Percentiles rank a stretch among this genome's conserved stretches.
Evolutionary conservation across 2,113 vertebrate species (phyloP).

Genomic region (Pelvicachromis taeniatus): DNA sequence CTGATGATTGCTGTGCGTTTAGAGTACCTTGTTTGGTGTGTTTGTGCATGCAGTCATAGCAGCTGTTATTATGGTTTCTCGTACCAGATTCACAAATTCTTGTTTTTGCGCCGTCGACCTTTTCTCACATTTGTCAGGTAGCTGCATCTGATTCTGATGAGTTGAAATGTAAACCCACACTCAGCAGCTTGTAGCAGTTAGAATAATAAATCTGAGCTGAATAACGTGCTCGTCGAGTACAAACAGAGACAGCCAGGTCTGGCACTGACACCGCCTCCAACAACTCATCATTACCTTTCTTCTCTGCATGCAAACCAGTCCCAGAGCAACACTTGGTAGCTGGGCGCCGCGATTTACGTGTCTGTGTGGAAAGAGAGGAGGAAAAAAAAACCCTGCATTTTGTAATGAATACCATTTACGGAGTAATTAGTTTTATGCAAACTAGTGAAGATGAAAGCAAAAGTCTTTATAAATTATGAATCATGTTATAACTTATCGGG

Average conservation of each 20-base stretch:
- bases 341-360: constrained; percentile 29
- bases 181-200: constrained; percentile 13
- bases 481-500: constrained; percentile 92
- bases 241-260: constrained; percentile 42
- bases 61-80: background rate
- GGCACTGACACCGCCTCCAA: constrained; percentile 43
- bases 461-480: constrained; percentile 99
- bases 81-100: background rate
- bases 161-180: background rate
- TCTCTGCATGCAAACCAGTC: constrained; percentile 52
- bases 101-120: background rate
- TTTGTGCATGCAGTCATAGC: background rate
- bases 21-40: background rate
- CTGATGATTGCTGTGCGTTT: background rate
- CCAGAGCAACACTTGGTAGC: constrained; percentile 36
- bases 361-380: constrained; percentile 8
- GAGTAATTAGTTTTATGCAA: constrained; percentile 99
- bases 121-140: background rate
- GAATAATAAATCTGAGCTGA: constrained; percentile 32
- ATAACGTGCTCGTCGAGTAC: constrained; percentile 1
- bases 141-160: background rate
- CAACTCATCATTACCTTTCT: constrained; percentile 62
- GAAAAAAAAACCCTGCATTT: constrained; percentile 71
- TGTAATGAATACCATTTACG: constrained; percentile 83
- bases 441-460: constrained; percentile 98